phyloP scores from a whole-genome alignment of 2,888 invertebrate genomes.

The Silvanus unidentatus region DNA sequence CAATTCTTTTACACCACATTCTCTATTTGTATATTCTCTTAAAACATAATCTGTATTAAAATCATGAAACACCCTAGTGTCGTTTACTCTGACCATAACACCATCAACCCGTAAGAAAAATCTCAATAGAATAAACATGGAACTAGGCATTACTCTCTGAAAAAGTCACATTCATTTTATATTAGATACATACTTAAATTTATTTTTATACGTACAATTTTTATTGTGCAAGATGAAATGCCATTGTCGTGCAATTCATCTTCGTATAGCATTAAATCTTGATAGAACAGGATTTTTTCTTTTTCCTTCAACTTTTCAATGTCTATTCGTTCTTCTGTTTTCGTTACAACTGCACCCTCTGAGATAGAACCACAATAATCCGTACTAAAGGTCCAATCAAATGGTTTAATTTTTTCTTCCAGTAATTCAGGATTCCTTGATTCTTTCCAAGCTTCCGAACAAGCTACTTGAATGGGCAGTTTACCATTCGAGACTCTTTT shows the following conservation, averaged over 20 bases:
- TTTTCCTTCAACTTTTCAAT: constrained; percentile 80
- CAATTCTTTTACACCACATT: constrained; percentile 65
- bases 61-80: constrained; percentile 81
- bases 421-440: constrained; percentile 65
- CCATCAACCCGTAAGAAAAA: constrained; percentile 93
- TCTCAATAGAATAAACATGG: constrained; percentile 84
- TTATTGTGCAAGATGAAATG: constrained; percentile 80
- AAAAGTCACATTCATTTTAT: constrained; percentile 24
- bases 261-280: constrained; percentile 90
- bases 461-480: constrained; percentile 76
- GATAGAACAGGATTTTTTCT: constrained; percentile 90
- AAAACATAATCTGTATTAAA: constrained; percentile 70
- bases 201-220: constrained; percentile 72
- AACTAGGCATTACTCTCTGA: constrained; percentile 93
- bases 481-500: constrained; percentile 69
- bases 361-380: constrained; percentile 79
- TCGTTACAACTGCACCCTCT: constrained; percentile 54
- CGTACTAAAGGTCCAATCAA: constrained; percentile 97
- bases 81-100: constrained; percentile 80
- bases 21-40: constrained; percentile 75
- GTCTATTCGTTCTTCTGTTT: constrained; percentile 74
- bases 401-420: constrained; percentile 75
- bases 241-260: constrained; percentile 99
- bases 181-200: background rate
- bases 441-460: constrained; percentile 87